Conservation (phyloP, 2,113 vertebrate species). For the Dendrocopos noguchii region DNA sequence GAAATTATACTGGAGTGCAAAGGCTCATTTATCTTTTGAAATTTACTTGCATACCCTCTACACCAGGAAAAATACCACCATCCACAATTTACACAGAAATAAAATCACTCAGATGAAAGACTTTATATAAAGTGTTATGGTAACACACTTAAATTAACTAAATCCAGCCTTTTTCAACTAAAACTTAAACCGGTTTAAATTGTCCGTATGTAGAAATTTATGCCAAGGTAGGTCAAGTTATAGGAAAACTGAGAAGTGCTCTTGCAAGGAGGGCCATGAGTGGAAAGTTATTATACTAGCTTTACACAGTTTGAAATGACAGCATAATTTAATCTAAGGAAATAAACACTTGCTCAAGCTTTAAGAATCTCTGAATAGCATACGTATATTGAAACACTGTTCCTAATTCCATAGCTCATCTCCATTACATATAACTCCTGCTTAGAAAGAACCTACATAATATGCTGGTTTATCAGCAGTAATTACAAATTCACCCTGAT, state of each 20-base stretch:
- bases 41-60: slow-evolving; percentile 32
- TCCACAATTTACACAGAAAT: slow-evolving; percentile 20
- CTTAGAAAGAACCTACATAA: not conserved
- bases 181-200: not conserved
- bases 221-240: not conserved
- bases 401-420: not conserved
- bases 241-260: not conserved
- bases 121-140: not conserved
- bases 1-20: slow-evolving; percentile 50
- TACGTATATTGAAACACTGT: not conserved
- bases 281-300: not conserved
- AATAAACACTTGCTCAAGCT: not conserved
- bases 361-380: not conserved
- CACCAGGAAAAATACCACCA: slow-evolving; percentile 36
- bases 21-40: slow-evolving; percentile 49
- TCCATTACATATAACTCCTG: not conserved
- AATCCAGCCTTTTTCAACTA: not conserved
- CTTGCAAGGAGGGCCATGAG: not conserved
- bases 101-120: slow-evolving; percentile 18
- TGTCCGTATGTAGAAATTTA: not conserved
- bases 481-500: not conserved
- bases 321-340: not conserved
- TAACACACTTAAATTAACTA: slow-evolving; percentile 10
- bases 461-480: not conserved
- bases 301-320: not conserved